Evolutionary conservation across 2,113 vertebrate genomes (phyloP).

Genomic region (Paedocypris sp.): DNA sequence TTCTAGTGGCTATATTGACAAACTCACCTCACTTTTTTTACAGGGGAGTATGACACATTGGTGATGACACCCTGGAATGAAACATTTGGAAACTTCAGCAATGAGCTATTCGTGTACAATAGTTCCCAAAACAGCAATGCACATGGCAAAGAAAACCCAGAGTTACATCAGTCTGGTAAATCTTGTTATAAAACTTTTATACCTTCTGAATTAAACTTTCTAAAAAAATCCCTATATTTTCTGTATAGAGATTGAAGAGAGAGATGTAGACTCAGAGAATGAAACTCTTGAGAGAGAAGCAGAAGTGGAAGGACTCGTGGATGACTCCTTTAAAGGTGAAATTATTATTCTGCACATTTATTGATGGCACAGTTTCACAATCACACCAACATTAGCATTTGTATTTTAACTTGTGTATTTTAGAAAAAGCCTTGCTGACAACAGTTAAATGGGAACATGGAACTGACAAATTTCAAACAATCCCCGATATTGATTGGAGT

Average conservation of each 20-base stretch:
- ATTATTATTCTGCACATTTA: neutral
- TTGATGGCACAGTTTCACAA: neutral
- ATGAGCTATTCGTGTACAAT: neutral
- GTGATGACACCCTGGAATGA: too few species aligned
- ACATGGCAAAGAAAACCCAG: neutral
- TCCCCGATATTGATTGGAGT: neutral
- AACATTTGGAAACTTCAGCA: conserved; percentile 7
- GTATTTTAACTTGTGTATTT: conserved; percentile 23
- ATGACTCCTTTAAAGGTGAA: neutral
- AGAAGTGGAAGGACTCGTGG: neutral
- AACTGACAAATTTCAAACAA: neutral
- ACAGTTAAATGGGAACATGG: neutral
- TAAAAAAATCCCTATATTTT: too few species aligned
- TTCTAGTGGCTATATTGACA: too few species aligned
- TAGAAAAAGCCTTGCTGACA: neutral
- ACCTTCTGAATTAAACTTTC: too few species aligned
- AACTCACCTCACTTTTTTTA: neutral
- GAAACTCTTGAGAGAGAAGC: neutral
- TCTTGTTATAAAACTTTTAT: neutral
- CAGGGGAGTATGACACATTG: conserved; percentile 1
- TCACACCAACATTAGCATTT: too few species aligned
- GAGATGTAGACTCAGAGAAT: conserved; percentile 10
- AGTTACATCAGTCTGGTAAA: conserved; percentile 10
- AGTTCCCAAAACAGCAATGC: conserved; percentile 9
- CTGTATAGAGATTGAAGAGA: too few species aligned